Conservation (phyloP, 2,113 vertebrate genomes). For the Xenopus laevis region DNA sequence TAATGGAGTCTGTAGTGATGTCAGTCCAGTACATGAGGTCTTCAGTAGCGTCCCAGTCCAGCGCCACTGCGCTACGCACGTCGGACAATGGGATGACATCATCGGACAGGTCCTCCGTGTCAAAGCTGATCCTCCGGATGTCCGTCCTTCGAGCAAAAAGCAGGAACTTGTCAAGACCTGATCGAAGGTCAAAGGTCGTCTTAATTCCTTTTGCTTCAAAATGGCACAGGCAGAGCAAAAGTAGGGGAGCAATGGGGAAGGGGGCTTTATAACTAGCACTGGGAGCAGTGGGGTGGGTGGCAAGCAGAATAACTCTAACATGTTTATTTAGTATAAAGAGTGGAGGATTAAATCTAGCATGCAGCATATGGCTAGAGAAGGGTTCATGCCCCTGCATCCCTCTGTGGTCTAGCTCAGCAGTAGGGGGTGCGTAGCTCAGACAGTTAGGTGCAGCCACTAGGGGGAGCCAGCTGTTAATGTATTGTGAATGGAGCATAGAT, state of each 20-base stretch:
- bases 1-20: constrained; percentile 95
- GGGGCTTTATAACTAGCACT: background rate
- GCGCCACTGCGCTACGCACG: constrained; percentile 93
- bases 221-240: constrained; percentile 71
- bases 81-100: constrained; percentile 94
- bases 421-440: too few species aligned
- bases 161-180: constrained; percentile 99
- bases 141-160: constrained; percentile 99
- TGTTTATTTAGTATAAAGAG: too few species aligned
- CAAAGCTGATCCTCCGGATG: constrained; percentile 99
- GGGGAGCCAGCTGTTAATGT: too few species aligned
- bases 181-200: constrained; percentile 99
- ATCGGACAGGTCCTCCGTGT: constrained; percentile 94
- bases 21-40: constrained; percentile 97
- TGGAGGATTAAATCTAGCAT: too few species aligned
- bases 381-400: too few species aligned
- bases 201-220: constrained; percentile 86
- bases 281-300: constrained; percentile 8
- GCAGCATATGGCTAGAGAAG: too few species aligned
- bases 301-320: background rate
- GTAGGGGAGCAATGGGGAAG: background rate
- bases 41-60: constrained; percentile 91
- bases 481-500: too few species aligned
- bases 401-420: too few species aligned
- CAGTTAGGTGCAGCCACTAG: too few species aligned